phyloP scores from a whole-genome alignment of 1,140 invertebrate genomes.

The Meteorus sp. region DNA sequence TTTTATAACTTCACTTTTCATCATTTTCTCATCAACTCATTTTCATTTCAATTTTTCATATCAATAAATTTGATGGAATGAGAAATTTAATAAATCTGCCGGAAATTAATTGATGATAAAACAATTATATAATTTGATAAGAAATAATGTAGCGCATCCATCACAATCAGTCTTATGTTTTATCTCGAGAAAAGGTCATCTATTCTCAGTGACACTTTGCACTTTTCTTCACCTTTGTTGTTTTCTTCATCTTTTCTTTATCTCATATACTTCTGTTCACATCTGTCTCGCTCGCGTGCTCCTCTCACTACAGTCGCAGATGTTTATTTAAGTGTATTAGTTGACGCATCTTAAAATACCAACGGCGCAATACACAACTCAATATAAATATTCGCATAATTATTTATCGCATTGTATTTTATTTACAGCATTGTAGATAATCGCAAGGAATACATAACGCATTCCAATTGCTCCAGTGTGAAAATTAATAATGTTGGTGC shows the following conservation, averaged over 20 bases:
- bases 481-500: constrained; percentile 53
- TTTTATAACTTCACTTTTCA: no score
- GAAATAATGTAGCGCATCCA: not conserved
- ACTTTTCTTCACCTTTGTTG: not conserved
- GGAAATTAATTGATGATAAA: constrained; percentile 2
- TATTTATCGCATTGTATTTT: not conserved
- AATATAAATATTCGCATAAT: no score
- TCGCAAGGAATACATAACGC: constrained; percentile 40
- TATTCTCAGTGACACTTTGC: not conserved
- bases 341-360: no score
- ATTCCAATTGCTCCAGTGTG: constrained; percentile 49
- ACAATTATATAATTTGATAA: constrained; percentile 5
- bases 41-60: no score
- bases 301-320: no score
- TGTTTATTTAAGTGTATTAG: no score
- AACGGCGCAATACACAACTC: no score
- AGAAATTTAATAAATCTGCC: not conserved
- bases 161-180: constrained; percentile 1
- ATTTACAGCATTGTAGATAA: not conserved
- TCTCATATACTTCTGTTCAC: not conserved
- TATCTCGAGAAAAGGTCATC: not conserved
- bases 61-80: no score
- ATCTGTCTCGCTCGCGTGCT: no score
- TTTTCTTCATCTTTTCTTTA: not conserved
- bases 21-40: no score